Evolutionary conservation across 2,113 vertebrate species (phyloP), one percentile per base, ranked within the genome.

Genomic region (Stomatorhinus ivindoensis): DNA sequence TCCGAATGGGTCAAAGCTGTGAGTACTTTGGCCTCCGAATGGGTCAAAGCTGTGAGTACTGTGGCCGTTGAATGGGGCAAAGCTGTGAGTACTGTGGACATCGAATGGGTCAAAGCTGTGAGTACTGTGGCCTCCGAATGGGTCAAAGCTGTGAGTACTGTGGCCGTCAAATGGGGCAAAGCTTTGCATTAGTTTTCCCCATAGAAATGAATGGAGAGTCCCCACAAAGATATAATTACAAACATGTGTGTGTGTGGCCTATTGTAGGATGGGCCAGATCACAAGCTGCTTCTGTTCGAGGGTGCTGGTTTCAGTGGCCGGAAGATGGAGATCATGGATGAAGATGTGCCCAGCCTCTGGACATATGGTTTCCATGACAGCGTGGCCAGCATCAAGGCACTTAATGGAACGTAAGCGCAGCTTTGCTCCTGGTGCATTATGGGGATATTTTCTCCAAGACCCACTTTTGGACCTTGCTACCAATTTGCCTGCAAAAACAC

Each of bases 251-350:
- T 51, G 46, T 86, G 46, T 48, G 48, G 0, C 11, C 15, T 88
- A 47, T 65, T 90, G 46, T 24, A 98, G 98, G 98, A 98, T 42
- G 92, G 97, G 9, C 93, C 95, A 0, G 97, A 99, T 11, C 98
- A 99, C 94, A 98, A 97, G 93, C 95, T 99, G 61, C 97, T 97
- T 88, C 95, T 98, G 89, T 99, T 96, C 47, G 98, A 99, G 93
- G 97, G 94, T n/a, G 90, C 88, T 0, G 96, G 96, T 0, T 99
- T 97, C 88, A 92, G 95, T 0, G 98, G 98, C 3, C 91, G 96
- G 31, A 98, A 97, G 96, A 98, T 99, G 97, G 98, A 99, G 93
- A 97, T 99, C 0, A 94, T 97, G 44, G 97, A 98, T 0, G 97
- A 99, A 0, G 98, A 99, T 0, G 96, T 98, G 4, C 98, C 97